Base-by-base conservation (phyloP, 2,888 invertebrate genomes). In the Nowickia ferox region DNA sequence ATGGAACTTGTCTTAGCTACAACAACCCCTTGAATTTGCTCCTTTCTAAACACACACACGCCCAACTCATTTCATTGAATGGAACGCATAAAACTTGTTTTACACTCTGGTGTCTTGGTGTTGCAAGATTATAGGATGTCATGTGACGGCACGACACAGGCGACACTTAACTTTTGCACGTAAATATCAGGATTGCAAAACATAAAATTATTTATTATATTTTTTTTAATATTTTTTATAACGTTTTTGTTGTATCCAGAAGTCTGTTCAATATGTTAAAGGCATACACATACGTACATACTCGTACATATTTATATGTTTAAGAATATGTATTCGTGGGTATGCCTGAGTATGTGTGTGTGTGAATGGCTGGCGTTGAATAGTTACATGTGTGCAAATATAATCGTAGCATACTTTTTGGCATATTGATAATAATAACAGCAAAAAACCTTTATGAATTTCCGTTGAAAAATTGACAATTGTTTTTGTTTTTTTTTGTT, bases 131-230 rank as follows among this genome's bases (percentile, higher is more conserved):
- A 38, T 17, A 15, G 48, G 22, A 46, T 69, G 48, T 42, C 68
- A 42, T 61, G 51, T 61, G 51, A 51, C 55, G 46, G 17, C 66
- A 61, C 59, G 11, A 74, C 61, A 81, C 77, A 65, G 85, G 85
- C 85, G 85, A 85, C 85, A 79, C 75, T 82, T 79, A 85, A 85
- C 74, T 85, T 85, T 82, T 82, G 63, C 77, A 78, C 77, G 82
- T 69, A 78, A 85, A 81, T 77, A 68, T 81, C 59, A 66, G 38
- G 30, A 81, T 46, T 76, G 61, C 55, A 76, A 75, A 79, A 80
- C 63, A 84, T 63, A 84, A 76, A 76, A 65, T 68, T 69, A 46
- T 71, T 71, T 71, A 38, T 53, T 19, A 15, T 44, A 1, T 42
- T 57, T 71, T 71, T 71, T 40, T 53, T 40, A 19, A 0, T 17